These are phyloP conservation scores for Alentia gelatinosa DNA, from an alignment of 2,888 invertebrate species.

Conservation along the genomic window DNA sequence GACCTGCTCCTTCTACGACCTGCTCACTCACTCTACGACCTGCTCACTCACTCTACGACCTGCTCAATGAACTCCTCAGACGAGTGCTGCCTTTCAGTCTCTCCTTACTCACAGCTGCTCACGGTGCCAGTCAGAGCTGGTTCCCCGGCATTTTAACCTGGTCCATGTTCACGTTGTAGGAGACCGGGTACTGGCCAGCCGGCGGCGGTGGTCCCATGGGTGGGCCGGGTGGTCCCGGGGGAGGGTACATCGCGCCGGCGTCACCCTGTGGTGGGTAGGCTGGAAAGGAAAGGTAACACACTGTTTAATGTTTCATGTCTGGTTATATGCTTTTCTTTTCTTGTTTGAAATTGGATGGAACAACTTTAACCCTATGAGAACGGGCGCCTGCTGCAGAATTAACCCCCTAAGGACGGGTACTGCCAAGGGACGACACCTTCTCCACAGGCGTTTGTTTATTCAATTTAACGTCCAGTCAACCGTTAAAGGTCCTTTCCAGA, in stretches of 20 bases:
- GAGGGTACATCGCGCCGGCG: not conserved
- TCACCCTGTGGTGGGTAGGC: not conserved
- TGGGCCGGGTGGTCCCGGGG: not conserved
- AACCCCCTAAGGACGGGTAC: not conserved
- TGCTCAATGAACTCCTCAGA: too few species aligned
- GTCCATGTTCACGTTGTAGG: not conserved
- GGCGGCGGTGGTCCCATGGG: constrained; percentile 1
- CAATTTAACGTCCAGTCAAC: not conserved
- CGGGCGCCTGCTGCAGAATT: not conserved
- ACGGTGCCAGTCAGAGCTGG: not conserved
- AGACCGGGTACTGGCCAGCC: not conserved
- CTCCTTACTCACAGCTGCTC: not conserved
- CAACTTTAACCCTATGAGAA: not conserved
- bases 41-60: too few species aligned
- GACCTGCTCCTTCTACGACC: not conserved
- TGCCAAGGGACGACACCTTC: not conserved
- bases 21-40: not conserved
- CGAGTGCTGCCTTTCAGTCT: too few species aligned
- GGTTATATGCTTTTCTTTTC: too few species aligned
- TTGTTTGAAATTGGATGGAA: not conserved
- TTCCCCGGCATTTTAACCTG: constrained; percentile 16
- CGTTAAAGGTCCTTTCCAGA: too few species aligned
- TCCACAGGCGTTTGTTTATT: not conserved
- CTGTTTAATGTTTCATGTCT: too few species aligned
- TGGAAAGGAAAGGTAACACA: not conserved